These are phyloP conservation scores for Slavum lentiscoides DNA, from an alignment of 2,888 invertebrate genomes.

Conservation along the genomic window DNA sequence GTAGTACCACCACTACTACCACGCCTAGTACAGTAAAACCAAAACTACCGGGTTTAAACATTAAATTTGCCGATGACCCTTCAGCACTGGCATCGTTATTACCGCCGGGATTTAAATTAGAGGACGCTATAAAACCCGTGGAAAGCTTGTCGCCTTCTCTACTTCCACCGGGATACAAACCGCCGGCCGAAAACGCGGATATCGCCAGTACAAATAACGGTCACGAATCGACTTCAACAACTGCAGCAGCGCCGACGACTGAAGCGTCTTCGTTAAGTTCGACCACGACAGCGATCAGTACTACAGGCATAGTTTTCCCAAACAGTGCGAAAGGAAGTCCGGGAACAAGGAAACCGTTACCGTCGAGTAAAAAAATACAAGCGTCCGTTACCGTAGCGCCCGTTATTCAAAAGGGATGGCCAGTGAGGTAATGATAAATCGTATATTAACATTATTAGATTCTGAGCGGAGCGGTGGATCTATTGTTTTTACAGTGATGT, in stretches of 20 bases:
- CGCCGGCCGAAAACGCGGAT: constrained; percentile 15
- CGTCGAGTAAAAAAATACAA: constrained; percentile 46
- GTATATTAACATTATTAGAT: too few relatives aligned
- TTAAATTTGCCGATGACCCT: constrained; percentile 58
- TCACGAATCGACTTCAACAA: constrained; percentile 38
- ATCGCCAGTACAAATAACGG: constrained; percentile 41
- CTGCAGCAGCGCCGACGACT: constrained; percentile 46
- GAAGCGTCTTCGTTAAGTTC: constrained; percentile 49
- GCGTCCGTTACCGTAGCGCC: constrained; percentile 62
- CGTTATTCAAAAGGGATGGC: constrained; percentile 83
- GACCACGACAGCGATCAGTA: constrained; percentile 51
- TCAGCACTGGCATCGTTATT: constrained; percentile 66
- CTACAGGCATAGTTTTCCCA: constrained; percentile 70
- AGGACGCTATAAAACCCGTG: constrained; percentile 58
- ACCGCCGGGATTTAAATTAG: constrained; percentile 66
- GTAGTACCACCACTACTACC: constrained; percentile 39
- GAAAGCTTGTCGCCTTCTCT: constrained; percentile 59
- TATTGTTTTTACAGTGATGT: too few relatives aligned
- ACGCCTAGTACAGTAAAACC: constrained; percentile 55
- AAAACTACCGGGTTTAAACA: constrained; percentile 58
- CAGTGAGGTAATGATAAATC: constrained; percentile 67
- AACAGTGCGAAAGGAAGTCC: constrained; percentile 68
- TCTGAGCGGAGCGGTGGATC: too few relatives aligned
- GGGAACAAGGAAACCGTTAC: constrained; percentile 64
- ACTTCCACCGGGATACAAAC: constrained; percentile 61